Evolutionary conservation across 2,113 vertebrate genomes (phyloP), one percentile per base, ranked within the genome.

Genomic region (Emydura subglobosa): DNA sequence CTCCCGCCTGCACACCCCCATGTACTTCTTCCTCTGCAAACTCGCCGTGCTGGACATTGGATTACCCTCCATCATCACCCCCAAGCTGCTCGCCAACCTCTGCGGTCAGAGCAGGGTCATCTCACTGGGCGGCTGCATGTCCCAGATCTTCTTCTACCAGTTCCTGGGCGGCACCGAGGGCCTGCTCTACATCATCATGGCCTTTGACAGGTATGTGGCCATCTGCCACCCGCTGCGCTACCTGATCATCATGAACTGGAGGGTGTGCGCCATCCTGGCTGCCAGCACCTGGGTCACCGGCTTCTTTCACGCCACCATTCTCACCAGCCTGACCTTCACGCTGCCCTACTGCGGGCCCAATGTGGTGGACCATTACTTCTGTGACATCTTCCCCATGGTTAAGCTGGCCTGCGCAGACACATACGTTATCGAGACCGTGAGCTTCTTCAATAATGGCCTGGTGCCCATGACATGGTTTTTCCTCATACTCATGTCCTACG

Each of bases 171-270:
- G 39, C 39, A 39, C 39, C 39, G 39, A 94, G 7, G 94, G 95
- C 2, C 91, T 93, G 31, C 94, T 98, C 39, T 39, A 39, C 39
- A 39, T 39, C 39, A 3, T 39, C 39, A 98, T 98, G 98, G 98
- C 98, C 6, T 98, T 97, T 22, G 98, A 98, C 57, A 78, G 95
- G 47, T 98, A 97, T 1, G 86, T 97, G 0, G 97, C 98, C 89
- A 97, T 98, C n/a, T 98, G 98, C 79, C 51, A 91, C 51, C 97
- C 98, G 3, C 97, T 98, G 80, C 92, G 93, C 72, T 98, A 98
- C 39, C 39, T 39, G 39, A 39, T 39, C 39, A 39, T 39, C 39
- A 39, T 39, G 39, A 39, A 39, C 39, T 39, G 39, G 39, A 39
- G 3, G 39, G 39, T 39, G 39, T 39, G 39, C 39, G 39, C 39